phyloP scores from a whole-genome alignment of 2,888 invertebrate species.

The Orthosia cruda region DNA sequence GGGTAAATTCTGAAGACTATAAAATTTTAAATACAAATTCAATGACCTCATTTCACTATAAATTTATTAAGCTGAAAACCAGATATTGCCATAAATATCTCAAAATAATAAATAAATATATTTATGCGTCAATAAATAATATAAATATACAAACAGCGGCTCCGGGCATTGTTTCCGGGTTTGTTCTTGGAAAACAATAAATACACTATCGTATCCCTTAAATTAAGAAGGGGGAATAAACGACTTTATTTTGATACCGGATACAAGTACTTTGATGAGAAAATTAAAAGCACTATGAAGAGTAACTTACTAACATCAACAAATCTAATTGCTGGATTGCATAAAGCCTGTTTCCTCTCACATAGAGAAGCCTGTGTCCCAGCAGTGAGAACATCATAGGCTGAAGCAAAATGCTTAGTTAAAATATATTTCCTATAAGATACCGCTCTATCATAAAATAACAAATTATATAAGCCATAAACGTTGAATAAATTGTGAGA shows the following conservation, averaged over 20 bases:
- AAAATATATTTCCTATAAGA: no score
- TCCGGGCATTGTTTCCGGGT: background rate
- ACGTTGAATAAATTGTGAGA: no score
- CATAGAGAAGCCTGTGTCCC: no score
- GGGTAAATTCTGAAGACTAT: background rate
- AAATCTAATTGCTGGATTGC: no score
- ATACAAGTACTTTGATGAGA: background rate
- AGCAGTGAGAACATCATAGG: no score
- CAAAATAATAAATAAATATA: conserved; percentile 1
- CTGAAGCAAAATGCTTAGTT: no score
- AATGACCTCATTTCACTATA: background rate
- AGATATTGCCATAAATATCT: background rate
- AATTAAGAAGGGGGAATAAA: background rate
- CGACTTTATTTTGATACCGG: background rate
- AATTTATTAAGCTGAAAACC: background rate
- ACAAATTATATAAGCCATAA: no score
- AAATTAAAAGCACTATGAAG: background rate
- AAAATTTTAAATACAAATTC: background rate
- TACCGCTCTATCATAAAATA: no score
- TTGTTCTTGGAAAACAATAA: conserved; percentile 13
- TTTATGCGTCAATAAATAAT: background rate
- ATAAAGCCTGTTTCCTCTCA: no score
- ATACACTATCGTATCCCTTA: background rate
- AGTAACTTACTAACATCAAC: no score
- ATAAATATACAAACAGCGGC: background rate